phyloP scores from a whole-genome alignment of 2,797 vertebrate genomes.

The Eremophila alpestris region DNA sequence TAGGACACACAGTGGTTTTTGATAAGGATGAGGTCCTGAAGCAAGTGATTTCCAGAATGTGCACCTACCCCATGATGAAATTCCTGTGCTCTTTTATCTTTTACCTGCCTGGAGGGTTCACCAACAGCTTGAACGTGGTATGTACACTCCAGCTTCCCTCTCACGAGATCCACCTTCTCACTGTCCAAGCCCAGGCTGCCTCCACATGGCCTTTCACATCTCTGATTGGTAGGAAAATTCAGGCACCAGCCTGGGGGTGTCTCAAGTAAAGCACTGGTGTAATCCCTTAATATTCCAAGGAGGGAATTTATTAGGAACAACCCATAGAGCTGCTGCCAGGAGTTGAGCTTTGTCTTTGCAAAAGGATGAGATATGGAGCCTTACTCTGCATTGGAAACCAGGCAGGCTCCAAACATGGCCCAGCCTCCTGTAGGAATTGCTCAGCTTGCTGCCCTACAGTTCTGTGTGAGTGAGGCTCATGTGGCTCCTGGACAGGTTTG shows the following conservation, averaged over 20 bases:
- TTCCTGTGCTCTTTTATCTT: neutral
- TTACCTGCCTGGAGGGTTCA: constrained; percentile 42
- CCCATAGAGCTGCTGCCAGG: neutral
- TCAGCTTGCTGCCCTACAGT: neutral
- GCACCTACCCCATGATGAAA: neutral
- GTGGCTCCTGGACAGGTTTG: neutral
- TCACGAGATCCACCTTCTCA: neutral
- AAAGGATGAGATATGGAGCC: neutral
- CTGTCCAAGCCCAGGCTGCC: rapidly evolving
- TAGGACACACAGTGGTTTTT: constrained; percentile 80
- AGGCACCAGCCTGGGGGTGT: neutral
- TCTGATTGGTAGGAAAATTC: neutral
- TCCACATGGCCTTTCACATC: neutral
- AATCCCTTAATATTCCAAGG: neutral
- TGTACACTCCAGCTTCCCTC: neutral
- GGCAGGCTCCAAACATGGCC: neutral
- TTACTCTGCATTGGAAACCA: neutral
- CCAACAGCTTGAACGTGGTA: constrained; percentile 50
- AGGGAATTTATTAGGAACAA: neutral
- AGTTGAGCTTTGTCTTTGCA: neutral
- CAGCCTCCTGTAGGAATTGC: neutral
- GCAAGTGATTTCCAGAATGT: neutral
- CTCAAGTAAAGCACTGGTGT: rapidly evolving
- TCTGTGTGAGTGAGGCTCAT: neutral
- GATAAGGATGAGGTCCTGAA: constrained; percentile 58